Evolutionary conservation across 1,140 invertebrate genomes (phyloP), one percentile per base, ranked within the genome.

Genomic region (Ditylenchus dipsaci): DNA sequence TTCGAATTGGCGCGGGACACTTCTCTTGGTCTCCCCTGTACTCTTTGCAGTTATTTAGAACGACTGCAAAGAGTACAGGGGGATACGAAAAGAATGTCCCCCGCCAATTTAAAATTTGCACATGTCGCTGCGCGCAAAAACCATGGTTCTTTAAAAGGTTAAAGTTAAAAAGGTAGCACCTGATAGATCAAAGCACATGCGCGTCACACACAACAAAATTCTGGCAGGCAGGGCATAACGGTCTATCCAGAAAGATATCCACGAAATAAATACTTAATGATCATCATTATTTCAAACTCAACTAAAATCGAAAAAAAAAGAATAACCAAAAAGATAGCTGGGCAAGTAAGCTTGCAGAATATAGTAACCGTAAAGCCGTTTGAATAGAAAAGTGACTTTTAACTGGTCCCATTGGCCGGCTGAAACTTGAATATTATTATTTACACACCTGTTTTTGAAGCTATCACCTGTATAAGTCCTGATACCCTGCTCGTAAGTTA

Each of bases 231-330:
- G 49, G 17, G 76, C 77, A 29, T 78, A 75, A 26, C 75, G 63
- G 47, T 78, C 76, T 26, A 77, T 76, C 65, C 69, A 77, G 33
- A 77, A 77, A 15, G 72, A 61, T 30, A 77, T 77, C 76, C 76
- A 77, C 0, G 76, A 76, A 42, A 77, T 78, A 30, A 78, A 78
- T 19, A 77, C 76, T n/a, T n/a, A n/a, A n/a, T n/a, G n/a, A n/a
- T n/a, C n/a, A n/a, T n/a, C n/a, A n/a, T n/a, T n/a, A n/a, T n/a
- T n/a, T n/a, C n/a, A n/a, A n/a, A n/a, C n/a, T n/a, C n/a, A n/a
- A n/a, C n/a, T n/a, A n/a, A n/a, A n/a, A n/a, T n/a, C n/a, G n/a
- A n/a, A n/a, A n/a, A n/a, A n/a, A 23, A 78, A 76, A n/a, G 78
- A 63, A 63, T 77, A 77, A n/a, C 68, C 58, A 29, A 68, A 68